These are phyloP conservation scores for Enhydra lutris DNA, from an alignment of 2,113 vertebrate genomes.

Conservation along the genomic window DNA sequence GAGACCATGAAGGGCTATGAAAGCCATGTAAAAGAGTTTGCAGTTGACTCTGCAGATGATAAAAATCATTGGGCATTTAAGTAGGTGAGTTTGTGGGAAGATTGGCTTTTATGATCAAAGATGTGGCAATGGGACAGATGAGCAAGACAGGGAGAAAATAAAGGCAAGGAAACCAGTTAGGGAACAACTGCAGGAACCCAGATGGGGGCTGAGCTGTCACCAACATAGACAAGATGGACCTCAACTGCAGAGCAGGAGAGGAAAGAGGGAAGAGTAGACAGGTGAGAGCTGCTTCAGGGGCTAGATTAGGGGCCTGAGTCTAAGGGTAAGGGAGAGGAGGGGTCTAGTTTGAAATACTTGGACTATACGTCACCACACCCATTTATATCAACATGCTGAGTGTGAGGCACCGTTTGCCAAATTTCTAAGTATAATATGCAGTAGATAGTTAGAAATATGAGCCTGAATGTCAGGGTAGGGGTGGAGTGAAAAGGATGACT, in stretches of 20 bases:
- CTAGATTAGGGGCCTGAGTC: too few species aligned
- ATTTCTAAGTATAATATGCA: neutral
- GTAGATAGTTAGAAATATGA: neutral
- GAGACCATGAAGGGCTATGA: neutral
- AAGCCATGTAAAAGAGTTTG: neutral
- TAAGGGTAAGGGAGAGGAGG: neutral
- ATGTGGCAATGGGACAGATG: neutral
- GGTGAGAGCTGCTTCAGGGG: neutral
- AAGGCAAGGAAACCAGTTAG: neutral
- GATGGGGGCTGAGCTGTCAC: neutral
- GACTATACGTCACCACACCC: neutral
- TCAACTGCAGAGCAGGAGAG: neutral
- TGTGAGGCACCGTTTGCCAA: neutral
- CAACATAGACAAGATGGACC: neutral
- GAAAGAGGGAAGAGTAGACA: neutral
- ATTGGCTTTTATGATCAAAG: neutral
- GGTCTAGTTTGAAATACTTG: neutral
- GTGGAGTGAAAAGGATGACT: neutral
- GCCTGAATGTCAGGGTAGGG: neutral
- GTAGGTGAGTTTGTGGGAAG: neutral
- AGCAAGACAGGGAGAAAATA: neutral
- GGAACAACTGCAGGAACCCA: neutral
- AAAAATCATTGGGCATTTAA: neutral
- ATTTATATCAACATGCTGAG: neutral
- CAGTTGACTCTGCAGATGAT: neutral